phyloP scores from a whole-genome alignment of 2,113 vertebrate species.

The rat (Rattus norvegicus) region DNA sequence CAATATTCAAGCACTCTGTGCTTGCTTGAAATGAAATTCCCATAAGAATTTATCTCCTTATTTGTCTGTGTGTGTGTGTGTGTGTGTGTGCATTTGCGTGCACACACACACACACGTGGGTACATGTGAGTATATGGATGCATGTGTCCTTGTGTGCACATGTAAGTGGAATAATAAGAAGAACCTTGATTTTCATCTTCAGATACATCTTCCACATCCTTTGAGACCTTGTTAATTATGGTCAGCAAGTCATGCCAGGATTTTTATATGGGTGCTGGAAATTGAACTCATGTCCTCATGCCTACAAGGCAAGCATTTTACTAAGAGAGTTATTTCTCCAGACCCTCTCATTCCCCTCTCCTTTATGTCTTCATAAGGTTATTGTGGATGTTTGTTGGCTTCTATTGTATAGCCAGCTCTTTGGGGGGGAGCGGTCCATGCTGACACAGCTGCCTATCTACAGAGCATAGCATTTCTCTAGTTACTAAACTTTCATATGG shows the following conservation, averaged over 20 bases:
- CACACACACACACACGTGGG: accelerated
- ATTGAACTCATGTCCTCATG: neutral
- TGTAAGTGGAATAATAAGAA: too few species aligned
- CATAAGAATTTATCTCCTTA: neutral
- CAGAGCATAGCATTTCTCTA: neutral
- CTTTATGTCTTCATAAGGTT: neutral
- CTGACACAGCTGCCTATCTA: accelerated
- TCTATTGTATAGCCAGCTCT: too few species aligned
- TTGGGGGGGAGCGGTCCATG: accelerated
- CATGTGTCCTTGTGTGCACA: neutral
- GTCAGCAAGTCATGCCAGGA: neutral
- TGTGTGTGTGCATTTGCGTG: neutral
- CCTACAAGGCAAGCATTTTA: neutral
- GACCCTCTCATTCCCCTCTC: neutral
- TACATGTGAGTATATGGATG: too few species aligned
- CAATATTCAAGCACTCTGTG: neutral
- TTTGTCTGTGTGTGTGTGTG: neutral
- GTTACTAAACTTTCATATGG: neutral
- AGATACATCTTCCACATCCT: too few species aligned
- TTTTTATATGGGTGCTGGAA: too few species aligned
- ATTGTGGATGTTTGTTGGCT: neutral
- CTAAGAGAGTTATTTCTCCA: neutral
- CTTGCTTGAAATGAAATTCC: neutral
- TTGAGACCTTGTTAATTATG: neutral
- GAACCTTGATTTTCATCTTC: too few species aligned